phyloP scores from a whole-genome alignment of 2,113 vertebrate species.

The Plectropomus leopardus region DNA sequence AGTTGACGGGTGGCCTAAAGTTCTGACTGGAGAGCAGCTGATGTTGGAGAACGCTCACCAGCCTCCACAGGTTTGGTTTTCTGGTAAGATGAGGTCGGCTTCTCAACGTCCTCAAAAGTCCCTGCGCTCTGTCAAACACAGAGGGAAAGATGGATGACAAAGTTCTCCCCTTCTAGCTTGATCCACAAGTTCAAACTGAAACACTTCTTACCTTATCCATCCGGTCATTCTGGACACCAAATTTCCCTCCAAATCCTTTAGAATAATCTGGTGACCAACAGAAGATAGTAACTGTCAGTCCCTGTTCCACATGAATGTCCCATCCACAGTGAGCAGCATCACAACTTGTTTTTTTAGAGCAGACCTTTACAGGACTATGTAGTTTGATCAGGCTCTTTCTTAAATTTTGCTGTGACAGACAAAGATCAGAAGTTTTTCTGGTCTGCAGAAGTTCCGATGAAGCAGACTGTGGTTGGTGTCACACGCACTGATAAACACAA shows the following conservation, averaged over 20 bases:
- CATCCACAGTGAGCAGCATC: slow-evolving; percentile 23
- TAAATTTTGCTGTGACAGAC: too few relatives aligned
- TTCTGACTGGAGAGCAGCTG: background rate
- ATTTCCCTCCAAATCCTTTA: slow-evolving; percentile 96
- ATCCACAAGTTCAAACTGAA: background rate
- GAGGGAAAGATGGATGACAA: background rate
- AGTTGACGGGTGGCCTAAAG: rapidly evolving
- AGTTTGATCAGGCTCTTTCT: background rate
- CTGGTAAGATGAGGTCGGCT: slow-evolving; percentile 89
- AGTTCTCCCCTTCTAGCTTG: too few relatives aligned
- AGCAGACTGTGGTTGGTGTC: slow-evolving; percentile 25
- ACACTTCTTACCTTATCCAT: slow-evolving; percentile 93
- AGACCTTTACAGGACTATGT: background rate
- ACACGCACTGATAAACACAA: background rate
- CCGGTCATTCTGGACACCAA: slow-evolving; percentile 94
- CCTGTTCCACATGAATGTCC: background rate
- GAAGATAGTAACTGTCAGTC: background rate
- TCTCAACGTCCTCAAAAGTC: slow-evolving; percentile 92
- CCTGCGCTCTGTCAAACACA: slow-evolving; percentile 87
- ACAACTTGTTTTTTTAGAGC: background rate
- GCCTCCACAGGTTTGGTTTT: slow-evolving; percentile 94
- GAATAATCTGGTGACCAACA: slow-evolving; percentile 89
- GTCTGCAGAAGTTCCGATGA: slow-evolving; percentile 17
- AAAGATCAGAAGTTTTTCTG: background rate
- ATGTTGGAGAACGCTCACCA: slow-evolving; percentile 81